Base-by-base conservation (phyloP, 2,888 invertebrate genomes). In the Sminthurinus aureus region DNA sequence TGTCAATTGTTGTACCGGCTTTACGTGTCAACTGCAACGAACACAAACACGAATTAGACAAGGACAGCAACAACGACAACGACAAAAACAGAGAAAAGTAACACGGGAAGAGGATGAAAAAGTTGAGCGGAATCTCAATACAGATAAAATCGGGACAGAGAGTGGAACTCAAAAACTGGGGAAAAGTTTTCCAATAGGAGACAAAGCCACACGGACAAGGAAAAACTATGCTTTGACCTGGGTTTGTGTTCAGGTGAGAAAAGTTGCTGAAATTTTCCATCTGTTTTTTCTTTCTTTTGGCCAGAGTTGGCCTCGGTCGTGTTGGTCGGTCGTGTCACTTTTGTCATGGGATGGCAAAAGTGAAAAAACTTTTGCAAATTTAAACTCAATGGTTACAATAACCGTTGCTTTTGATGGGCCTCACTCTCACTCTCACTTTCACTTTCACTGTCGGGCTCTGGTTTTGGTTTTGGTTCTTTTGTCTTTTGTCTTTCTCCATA, bases 341-440 rank as follows among this genome's bases (percentile, higher is more conserved):
- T 69, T 20, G 11, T 20, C 69, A 22, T 20, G 0, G 26, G 24
- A 26, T 15, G 20, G 67, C 22, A 67, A 64, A 69, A 77, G 82
- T 77, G 76, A 77, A 76, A 83, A 83, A 78, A 51, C 79, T 83
- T 78, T 67, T 52, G 83, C 58, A 58, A 79, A 83, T 83, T 83
- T 73, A 83, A 83, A 78, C 69, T 78, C 38, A 58, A 78, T 78
- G 38, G 71, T 83, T 78, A 83, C 83, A 83, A 83, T 83, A 83
- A 83, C 79, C 83, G 71, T 83, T 83, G 83, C 6, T 83, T 83
- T 83, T 83, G 77, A 83, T 81, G 73, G 81, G 64, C 50, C 50
- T 51, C 76, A 13, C 71, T 24, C 71, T 13, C 24, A 2, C 75
- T 50, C 2, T 22, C 50, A 12, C 75, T 24, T 24, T 24, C 22